Evolutionary conservation across 2,113 vertebrate genomes (phyloP).

Genomic region (Formicarius rufipectus): DNA sequence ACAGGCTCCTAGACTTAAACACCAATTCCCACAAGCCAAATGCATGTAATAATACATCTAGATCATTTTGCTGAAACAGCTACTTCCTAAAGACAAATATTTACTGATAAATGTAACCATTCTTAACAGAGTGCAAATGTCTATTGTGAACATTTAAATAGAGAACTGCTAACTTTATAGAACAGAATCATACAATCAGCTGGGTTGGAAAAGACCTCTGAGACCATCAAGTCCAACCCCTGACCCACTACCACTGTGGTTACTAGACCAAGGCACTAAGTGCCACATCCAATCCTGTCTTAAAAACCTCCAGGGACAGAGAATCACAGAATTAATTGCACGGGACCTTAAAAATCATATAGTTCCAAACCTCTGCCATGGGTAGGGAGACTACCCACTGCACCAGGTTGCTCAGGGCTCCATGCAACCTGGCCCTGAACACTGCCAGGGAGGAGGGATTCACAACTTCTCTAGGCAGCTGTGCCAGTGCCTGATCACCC

Average conservation of each 20-base stretch:
- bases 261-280: too few species aligned
- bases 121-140: not conserved
- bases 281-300: too few species aligned
- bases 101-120: not conserved
- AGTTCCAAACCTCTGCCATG: not conserved
- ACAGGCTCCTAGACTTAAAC: not conserved
- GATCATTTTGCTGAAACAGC: rapidly evolving
- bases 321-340: not conserved
- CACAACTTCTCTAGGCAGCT: not conserved
- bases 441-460: not conserved
- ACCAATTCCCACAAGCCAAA: not conserved
- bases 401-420: not conserved
- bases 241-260: too few species aligned
- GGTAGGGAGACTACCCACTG: not conserved
- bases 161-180: not conserved
- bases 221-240: not conserved
- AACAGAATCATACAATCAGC: not conserved
- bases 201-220: not conserved
- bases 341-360: not conserved
- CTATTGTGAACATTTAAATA: not conserved
- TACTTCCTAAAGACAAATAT: not conserved
- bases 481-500: not conserved
- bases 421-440: not conserved
- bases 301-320: too few species aligned
- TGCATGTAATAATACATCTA: rapidly evolving